Conservation (phyloP, 2,888 invertebrate species). For the Trimorus sp. region DNA sequence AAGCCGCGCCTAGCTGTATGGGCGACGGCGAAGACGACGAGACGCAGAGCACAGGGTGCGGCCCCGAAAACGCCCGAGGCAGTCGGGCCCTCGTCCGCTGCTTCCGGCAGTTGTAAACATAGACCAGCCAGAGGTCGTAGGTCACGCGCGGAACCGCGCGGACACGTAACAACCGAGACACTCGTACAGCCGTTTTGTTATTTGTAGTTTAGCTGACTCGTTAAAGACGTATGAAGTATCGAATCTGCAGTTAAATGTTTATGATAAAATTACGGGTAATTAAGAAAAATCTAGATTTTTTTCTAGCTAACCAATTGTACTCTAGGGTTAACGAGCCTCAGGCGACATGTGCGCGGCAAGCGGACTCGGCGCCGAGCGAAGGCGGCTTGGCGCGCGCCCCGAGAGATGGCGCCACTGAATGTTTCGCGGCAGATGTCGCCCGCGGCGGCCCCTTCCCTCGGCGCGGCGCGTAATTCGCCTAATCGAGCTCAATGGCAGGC, state of each 20-base stretch:
- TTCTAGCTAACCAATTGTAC: slow-evolving; percentile 79
- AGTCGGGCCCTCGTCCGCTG: slow-evolving; percentile 19
- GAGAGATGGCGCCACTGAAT: not conserved
- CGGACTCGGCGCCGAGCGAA: slow-evolving; percentile 29
- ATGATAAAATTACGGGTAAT: slow-evolving; percentile 82
- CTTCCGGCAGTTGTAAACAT: slow-evolving; percentile 24
- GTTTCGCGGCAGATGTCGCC: not conserved
- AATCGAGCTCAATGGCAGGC: slow-evolving; percentile 59
- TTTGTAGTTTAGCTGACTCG: slow-evolving; percentile 63
- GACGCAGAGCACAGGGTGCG: slow-evolving; percentile 12
- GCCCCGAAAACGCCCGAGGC: slow-evolving; percentile 33
- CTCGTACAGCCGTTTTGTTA: slow-evolving; percentile 68
- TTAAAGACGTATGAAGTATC: slow-evolving; percentile 67
- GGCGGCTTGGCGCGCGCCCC: not conserved
- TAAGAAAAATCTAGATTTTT: slow-evolving; percentile 80
- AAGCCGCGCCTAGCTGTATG: slow-evolving; percentile 21
- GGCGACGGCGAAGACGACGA: slow-evolving; percentile 14
- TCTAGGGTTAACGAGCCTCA: slow-evolving; percentile 69
- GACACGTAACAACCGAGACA: slow-evolving; percentile 47
- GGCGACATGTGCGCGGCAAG: slow-evolving; percentile 24
- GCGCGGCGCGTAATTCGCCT: slow-evolving; percentile 35
- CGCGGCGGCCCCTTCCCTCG: slow-evolving; percentile 25
- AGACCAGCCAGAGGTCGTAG: not conserved
- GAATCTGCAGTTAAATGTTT: slow-evolving; percentile 80
- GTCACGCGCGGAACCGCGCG: not conserved